Percentiles rank a stretch among this genome's conserved stretches.
These are phyloP conservation scores for Mesitornis unicolor DNA, from an alignment of 2,113 vertebrate species.

Conservation along the genomic window DNA sequence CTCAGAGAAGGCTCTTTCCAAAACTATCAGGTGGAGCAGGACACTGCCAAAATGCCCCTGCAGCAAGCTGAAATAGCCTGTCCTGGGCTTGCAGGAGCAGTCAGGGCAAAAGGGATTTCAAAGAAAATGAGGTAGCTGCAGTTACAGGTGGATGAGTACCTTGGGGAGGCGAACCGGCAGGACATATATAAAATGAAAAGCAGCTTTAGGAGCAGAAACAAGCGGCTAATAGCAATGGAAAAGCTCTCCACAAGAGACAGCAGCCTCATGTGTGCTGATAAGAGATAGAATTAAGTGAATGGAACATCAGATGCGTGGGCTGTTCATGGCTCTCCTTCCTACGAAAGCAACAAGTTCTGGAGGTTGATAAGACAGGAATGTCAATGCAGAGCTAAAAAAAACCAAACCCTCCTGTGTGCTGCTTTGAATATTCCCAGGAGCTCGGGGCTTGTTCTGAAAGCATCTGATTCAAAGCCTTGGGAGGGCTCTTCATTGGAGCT, in stretches of 20 bases:
- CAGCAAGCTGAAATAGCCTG: background rate
- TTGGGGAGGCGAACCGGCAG: background rate
- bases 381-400: constrained; percentile 47
- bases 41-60: too few relatives aligned
- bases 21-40: background rate
- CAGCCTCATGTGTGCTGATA: background rate
- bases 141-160: background rate
- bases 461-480: background rate
- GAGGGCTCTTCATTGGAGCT: background rate
- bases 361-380: constrained; percentile 57
- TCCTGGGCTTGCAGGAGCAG: background rate
- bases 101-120: background rate
- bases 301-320: constrained; percentile 53
- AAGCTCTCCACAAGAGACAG: constrained; percentile 26
- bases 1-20: background rate
- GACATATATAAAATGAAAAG: background rate
- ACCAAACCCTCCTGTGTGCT: background rate
- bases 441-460: background rate
- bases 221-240: constrained; percentile 2
- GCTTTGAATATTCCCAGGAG: constrained; percentile 28
- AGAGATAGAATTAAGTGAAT: constrained; percentile 37
- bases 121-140: background rate
- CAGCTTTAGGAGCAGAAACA: background rate
- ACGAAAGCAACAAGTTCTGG: constrained; percentile 10
- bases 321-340: background rate